Percentiles rank a stretch among this genome's conserved stretches.
Conservation (phyloP, 1,140 invertebrate species). For the Trachymyrmex cornetzi region DNA sequence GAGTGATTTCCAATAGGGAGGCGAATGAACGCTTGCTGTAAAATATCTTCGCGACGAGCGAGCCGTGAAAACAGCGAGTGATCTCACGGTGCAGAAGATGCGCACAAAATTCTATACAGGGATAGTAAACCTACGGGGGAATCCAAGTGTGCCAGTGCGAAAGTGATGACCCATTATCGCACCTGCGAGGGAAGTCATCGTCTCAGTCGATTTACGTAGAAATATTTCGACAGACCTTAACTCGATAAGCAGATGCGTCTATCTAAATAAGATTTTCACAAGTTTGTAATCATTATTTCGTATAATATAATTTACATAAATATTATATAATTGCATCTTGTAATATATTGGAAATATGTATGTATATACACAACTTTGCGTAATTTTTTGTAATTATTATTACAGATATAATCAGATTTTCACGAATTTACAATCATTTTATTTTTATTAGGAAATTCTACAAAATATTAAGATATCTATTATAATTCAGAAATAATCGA, state of each 20-base stretch:
- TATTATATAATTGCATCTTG: too few relatives aligned
- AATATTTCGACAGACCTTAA: slow-evolving; percentile 70
- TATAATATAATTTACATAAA: too few relatives aligned
- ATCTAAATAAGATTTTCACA: slow-evolving; percentile 66
- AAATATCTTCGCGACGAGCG: not conserved
- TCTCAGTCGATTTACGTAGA: slow-evolving; percentile 34
- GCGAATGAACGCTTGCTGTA: not conserved
- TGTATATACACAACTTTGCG: too few relatives aligned
- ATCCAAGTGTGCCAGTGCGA: slow-evolving; percentile 78
- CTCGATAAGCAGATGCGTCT: slow-evolving; percentile 69
- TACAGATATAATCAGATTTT: slow-evolving; percentile 57
- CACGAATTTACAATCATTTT: not conserved
- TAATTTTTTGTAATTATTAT: too few relatives aligned
- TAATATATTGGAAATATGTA: too few relatives aligned
- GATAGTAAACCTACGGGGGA: slow-evolving; percentile 29
- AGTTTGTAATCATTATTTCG: not conserved
- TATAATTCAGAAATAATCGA: not conserved
- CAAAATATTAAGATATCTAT: not conserved
- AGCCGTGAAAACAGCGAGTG: slow-evolving; percentile 7
- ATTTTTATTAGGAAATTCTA: not conserved
- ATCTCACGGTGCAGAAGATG: slow-evolving; percentile 1
- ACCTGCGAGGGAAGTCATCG: slow-evolving; percentile 72
- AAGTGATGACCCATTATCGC: slow-evolving; percentile 81
- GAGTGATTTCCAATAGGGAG: not conserved
- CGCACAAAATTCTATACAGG: slow-evolving; percentile 56